These are phyloP conservation scores for Chiroxiphia lanceolata DNA, from an alignment of 2,797 vertebrate genomes.

Conservation along the genomic window DNA sequence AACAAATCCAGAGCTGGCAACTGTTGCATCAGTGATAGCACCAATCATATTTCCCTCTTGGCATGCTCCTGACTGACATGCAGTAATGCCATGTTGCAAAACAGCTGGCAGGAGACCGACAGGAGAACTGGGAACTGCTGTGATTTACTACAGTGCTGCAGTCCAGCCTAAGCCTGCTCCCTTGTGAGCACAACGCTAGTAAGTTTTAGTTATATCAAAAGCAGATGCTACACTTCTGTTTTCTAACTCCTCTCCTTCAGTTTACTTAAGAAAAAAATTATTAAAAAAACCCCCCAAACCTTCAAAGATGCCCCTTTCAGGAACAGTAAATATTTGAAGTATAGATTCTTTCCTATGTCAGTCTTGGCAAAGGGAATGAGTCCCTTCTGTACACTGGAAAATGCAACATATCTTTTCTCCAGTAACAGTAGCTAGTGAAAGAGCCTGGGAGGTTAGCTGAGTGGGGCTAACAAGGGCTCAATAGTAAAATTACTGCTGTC, in stretches of 20 bases:
- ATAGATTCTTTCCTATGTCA: background rate
- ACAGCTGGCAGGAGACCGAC: background rate
- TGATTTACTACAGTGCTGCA: background rate
- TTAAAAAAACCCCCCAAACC: too few relatives aligned
- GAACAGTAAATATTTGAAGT: background rate
- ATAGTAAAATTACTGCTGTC: background rate
- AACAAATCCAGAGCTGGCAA: background rate
- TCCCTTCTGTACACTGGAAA: background rate
- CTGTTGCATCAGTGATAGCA: background rate
- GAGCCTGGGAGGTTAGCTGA: background rate
- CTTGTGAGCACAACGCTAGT: rapidly evolving
- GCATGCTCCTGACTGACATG: background rate
- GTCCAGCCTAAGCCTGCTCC: background rate
- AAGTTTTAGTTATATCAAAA: background rate
- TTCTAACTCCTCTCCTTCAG: background rate
- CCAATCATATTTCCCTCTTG: background rate
- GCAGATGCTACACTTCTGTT: background rate
- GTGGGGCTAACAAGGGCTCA: background rate
- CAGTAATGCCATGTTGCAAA: background rate
- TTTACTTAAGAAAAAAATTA: background rate
- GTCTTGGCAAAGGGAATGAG: background rate
- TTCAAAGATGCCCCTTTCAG: background rate
- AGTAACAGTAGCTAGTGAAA: background rate
- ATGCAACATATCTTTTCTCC: background rate
- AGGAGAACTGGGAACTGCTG: background rate